Conservation (phyloP, 2,113 vertebrate species). For the Crotalus helleri region DNA sequence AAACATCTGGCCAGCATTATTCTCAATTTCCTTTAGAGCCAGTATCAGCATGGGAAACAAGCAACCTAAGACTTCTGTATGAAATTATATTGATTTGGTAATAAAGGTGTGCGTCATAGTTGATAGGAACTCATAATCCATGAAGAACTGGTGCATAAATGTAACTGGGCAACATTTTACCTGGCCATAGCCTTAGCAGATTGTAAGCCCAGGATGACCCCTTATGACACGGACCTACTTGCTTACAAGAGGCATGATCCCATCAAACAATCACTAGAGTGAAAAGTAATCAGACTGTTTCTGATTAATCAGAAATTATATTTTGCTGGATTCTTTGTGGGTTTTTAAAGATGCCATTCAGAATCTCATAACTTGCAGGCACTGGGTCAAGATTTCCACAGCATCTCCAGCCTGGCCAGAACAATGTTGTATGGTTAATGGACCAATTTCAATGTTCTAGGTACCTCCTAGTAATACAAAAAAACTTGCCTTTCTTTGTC, state of each 20-base stretch:
- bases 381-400: background rate
- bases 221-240: background rate
- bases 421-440: background rate
- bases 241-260: background rate
- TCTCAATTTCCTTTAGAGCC: background rate
- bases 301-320: background rate
- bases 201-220: background rate
- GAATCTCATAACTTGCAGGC: background rate
- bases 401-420: background rate
- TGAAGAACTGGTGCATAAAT: background rate
- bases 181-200: background rate
- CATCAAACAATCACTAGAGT: background rate
- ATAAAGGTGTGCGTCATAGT: background rate
- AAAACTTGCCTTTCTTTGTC: background rate
- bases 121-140: background rate
- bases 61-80: background rate
- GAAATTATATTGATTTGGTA: background rate
- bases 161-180: background rate
- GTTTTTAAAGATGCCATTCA: background rate
- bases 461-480: background rate
- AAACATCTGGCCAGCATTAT: background rate
- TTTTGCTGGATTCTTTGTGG: background rate
- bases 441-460: background rate
- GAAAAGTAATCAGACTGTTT: background rate
- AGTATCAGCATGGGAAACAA: background rate